Conservation (phyloP, 2,888 invertebrate genomes). For the Phortica okadai region DNA sequence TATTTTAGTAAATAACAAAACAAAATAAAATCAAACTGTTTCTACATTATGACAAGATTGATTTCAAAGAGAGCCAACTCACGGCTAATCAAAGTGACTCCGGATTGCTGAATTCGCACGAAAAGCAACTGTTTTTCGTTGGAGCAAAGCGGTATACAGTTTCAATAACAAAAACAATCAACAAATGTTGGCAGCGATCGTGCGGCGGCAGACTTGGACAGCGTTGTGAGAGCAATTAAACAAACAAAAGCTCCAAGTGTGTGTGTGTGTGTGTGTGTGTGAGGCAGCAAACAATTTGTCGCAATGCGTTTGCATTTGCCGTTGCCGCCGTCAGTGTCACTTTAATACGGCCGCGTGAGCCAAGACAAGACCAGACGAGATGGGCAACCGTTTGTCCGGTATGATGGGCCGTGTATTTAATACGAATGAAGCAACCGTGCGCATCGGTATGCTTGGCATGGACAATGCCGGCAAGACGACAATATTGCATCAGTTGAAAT, state of each 20-base stretch:
- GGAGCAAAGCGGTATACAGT: background rate
- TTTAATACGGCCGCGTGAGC: background rate
- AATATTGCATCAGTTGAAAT: slow-evolving; percentile 62
- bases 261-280: no score
- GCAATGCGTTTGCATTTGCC: no score
- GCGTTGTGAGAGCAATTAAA: no score
- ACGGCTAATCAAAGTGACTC: background rate
- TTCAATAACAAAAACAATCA: background rate
- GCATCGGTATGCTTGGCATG: slow-evolving; percentile 62
- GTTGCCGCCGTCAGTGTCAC: background rate
- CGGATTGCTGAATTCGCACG: background rate
- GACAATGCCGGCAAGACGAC: slow-evolving; percentile 68
- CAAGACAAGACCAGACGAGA: background rate
- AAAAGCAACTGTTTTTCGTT: background rate
- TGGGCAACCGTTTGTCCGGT: slow-evolving; percentile 31
- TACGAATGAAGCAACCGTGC: slow-evolving; percentile 49
- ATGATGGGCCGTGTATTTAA: slow-evolving; percentile 43
- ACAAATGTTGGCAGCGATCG: background rate
- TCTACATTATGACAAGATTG: background rate
- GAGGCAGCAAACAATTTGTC: no score
- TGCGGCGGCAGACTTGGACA: background rate
- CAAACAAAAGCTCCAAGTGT: no score
- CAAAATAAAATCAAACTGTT: no score
- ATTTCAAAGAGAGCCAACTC: background rate
- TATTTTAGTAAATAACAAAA: no score